These are phyloP conservation scores for Cheilosia scutellata DNA, from an alignment of 2,888 invertebrate genomes.

Conservation along the genomic window DNA sequence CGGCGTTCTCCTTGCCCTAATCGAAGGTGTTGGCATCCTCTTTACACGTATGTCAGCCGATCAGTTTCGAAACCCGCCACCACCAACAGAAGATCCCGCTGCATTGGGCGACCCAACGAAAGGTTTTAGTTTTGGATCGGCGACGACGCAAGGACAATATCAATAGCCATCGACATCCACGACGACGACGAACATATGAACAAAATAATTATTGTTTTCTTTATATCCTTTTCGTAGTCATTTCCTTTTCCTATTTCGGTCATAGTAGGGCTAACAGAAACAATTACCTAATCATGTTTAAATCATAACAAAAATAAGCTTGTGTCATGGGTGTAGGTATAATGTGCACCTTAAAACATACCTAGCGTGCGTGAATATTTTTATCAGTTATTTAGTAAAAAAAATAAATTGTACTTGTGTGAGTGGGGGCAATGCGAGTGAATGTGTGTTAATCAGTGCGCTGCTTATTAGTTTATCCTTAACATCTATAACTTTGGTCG, in stretches of 20 bases:
- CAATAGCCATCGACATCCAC: constrained; percentile 78
- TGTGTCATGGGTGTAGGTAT: not conserved
- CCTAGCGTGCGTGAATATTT: constrained; percentile 27
- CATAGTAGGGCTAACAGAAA: constrained; percentile 26
- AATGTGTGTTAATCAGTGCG: constrained; percentile 45
- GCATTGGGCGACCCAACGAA: constrained; percentile 87
- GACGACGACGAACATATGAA: constrained; percentile 27
- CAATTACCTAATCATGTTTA: constrained; percentile 2
- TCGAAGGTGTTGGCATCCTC: constrained; percentile 98
- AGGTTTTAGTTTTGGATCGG: constrained; percentile 80
- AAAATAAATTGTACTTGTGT: constrained; percentile 47
- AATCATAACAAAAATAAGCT: constrained; percentile 1
- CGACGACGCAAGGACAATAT: constrained; percentile 80
- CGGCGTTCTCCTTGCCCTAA: constrained; percentile 96
- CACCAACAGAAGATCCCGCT: constrained; percentile 91
- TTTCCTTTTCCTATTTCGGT: constrained; percentile 42
- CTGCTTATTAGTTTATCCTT: constrained; percentile 28
- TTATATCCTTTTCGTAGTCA: constrained; percentile 50
- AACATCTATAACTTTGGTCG: constrained; percentile 30
- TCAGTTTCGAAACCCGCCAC: constrained; percentile 93
- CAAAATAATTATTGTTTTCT: constrained; percentile 34
- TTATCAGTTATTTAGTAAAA: constrained; percentile 42
- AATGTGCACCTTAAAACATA: not conserved
- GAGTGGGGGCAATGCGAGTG: constrained; percentile 53
- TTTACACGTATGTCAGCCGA: constrained; percentile 96